These are phyloP conservation scores for Hirudo medicinalis DNA, from an alignment of 1,140 invertebrate genomes.

Conservation along the genomic window DNA sequence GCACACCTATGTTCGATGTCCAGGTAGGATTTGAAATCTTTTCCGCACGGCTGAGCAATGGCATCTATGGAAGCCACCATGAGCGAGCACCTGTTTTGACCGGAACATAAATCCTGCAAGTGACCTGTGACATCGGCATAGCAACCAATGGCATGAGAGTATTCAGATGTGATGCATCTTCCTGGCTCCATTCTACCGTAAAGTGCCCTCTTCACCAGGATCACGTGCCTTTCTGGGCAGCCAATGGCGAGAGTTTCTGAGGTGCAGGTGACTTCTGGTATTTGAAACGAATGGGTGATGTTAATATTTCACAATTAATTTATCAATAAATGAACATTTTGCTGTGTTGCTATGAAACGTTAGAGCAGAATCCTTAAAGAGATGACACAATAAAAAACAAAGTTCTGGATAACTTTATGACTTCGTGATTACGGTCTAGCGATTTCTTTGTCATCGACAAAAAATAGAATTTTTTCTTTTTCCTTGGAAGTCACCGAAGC, in stretches of 20 bases:
- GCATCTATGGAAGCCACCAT: conserved; percentile 13
- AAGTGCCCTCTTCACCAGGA: conserved; percentile 18
- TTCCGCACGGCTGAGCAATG: conserved; percentile 14
- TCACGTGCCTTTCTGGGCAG: conserved; percentile 16
- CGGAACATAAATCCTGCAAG: conserved; percentile 18
- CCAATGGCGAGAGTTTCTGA: conserved; percentile 18
- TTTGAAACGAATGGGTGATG: neutral
- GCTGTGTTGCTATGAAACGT: too few species aligned
- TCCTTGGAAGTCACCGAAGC: too few species aligned
- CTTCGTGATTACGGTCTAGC: too few species aligned
- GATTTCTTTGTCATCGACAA: too few species aligned
- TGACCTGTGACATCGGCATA: conserved; percentile 20
- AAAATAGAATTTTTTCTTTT: too few species aligned
- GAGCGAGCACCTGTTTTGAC: conserved; percentile 15
- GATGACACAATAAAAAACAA: too few species aligned
- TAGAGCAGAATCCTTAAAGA: too few species aligned
- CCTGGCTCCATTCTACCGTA: conserved; percentile 21
- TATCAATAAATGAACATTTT: neutral
- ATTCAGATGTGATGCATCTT: conserved; percentile 17
- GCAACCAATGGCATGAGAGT: conserved; percentile 20
- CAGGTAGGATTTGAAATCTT: conserved; percentile 21
- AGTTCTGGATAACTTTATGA: too few species aligned
- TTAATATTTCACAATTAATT: neutral
- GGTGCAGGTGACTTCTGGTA: conserved; percentile 17
- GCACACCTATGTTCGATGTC: conserved; percentile 14